A percentile compares a stretch with the other conserved stretches of the same genome.
These are phyloP conservation scores for Calidris pygmaea DNA, from an alignment of 2,113 vertebrate genomes.

Conservation along the genomic window DNA sequence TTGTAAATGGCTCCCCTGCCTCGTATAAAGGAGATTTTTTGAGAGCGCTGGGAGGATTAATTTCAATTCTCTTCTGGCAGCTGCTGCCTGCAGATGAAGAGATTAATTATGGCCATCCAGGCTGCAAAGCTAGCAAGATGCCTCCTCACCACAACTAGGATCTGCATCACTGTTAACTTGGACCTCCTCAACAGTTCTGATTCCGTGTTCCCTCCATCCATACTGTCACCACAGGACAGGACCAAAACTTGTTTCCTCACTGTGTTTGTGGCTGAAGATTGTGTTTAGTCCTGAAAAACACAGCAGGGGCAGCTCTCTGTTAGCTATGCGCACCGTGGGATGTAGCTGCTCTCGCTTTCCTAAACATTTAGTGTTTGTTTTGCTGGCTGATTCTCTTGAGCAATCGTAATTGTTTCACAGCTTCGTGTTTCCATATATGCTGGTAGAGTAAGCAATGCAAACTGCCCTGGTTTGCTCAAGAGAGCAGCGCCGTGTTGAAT, in stretches of 20 bases:
- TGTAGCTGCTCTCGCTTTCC: not conserved
- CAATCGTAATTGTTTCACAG: not conserved
- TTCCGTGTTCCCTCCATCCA: not conserved
- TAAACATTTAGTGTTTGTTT: not conserved
- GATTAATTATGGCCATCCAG: not conserved
- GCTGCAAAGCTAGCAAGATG: not conserved
- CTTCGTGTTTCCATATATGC: not conserved
- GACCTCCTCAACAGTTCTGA: not conserved
- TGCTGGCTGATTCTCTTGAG: not conserved
- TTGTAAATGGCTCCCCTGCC: not conserved
- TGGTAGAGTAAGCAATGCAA: not conserved
- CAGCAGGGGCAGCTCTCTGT: not conserved
- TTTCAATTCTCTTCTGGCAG: not conserved
- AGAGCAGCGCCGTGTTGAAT: not conserved
- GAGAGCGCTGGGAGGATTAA: not conserved
- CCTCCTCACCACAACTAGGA: not conserved
- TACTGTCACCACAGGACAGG: not conserved
- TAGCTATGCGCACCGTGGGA: not conserved
- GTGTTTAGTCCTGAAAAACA: not conserved
- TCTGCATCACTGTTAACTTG: not conserved
- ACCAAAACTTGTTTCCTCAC: not conserved
- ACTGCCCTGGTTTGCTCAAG: not conserved
- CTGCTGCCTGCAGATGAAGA: not conserved
- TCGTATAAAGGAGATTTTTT: not conserved
- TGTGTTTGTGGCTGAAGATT: not conserved